Evolutionary conservation across 1,140 invertebrate species (phyloP).

Genomic region (Drosophila subpulchrella): DNA sequence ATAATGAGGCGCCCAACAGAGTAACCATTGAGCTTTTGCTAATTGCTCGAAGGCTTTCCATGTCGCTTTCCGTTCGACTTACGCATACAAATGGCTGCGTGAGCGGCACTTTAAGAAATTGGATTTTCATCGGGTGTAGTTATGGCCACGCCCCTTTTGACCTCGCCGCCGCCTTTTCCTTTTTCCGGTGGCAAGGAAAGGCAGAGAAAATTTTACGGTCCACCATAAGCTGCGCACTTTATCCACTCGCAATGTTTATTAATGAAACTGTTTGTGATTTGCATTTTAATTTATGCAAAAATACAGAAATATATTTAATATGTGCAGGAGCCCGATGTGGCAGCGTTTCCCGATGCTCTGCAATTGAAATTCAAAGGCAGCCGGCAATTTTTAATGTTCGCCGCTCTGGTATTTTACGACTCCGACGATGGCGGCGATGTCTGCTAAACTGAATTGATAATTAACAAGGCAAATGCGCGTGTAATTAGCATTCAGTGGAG

Average conservation of each 20-base stretch:
- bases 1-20: conserved; percentile 28
- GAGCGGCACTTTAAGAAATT: conserved; percentile 59
- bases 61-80: conserved; percentile 39
- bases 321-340: conserved; percentile 39
- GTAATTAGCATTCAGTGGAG: conserved; percentile 80
- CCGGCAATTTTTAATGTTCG: conserved; percentile 77
- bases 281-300: conserved; percentile 82
- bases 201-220: conserved; percentile 60
- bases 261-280: conserved; percentile 82
- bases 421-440: conserved; percentile 57
- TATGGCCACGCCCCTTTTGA: conserved; percentile 29
- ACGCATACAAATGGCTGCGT: conserved; percentile 33
- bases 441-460: conserved; percentile 79
- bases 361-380: conserved; percentile 80
- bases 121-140: conserved; percentile 54
- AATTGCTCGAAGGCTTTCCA: conserved; percentile 52
- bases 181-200: background rate
- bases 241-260: conserved; percentile 78
- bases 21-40: conserved; percentile 19
- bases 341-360: conserved; percentile 6
- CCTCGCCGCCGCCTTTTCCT: conserved; percentile 5
- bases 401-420: conserved; percentile 72
- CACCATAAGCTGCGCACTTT: conserved; percentile 74
- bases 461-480: conserved; percentile 81
- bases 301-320: conserved; percentile 68